These are phyloP conservation scores for Odontocolon sp. DNA, from an alignment of 2,888 invertebrate species.

Conservation along the genomic window DNA sequence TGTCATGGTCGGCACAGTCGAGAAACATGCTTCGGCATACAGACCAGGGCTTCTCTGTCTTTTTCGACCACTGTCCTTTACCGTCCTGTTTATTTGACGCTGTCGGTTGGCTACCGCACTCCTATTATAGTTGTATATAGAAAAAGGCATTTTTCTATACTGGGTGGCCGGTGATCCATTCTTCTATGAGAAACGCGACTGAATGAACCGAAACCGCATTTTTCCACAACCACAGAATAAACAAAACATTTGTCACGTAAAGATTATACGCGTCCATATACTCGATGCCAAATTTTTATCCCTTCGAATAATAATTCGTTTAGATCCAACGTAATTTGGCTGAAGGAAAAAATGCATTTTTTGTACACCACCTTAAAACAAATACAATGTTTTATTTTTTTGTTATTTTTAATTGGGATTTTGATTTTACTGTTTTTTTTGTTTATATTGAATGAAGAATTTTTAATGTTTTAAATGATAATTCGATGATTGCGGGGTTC, in stretches of 20 bases:
- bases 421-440: too few relatives aligned
- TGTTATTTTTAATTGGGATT: too few relatives aligned
- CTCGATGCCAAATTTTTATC: too few relatives aligned
- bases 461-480: constrained; percentile 53
- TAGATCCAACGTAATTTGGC: too few relatives aligned
- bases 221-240: constrained; percentile 44
- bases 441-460: too few relatives aligned
- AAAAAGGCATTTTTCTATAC: constrained; percentile 44
- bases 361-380: too few relatives aligned
- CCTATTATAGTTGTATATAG: constrained; percentile 32
- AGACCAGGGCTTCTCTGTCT: constrained; percentile 69
- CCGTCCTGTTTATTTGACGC: constrained; percentile 54
- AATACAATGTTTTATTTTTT: too few relatives aligned
- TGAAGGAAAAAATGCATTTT: too few relatives aligned
- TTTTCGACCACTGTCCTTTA: constrained; percentile 53
- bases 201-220: constrained; percentile 47
- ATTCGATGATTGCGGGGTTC: constrained; percentile 52
- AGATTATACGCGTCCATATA: not conserved
- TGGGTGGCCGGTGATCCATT: constrained; percentile 59
- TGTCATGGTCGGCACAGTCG: constrained; percentile 72
- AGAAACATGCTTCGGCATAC: constrained; percentile 78
- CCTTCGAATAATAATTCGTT: too few relatives aligned
- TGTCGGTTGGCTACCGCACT: constrained; percentile 41
- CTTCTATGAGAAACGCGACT: constrained; percentile 10
- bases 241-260: constrained; percentile 50